Evolutionary conservation across 2,888 invertebrate genomes (phyloP).

Genomic region (Phanerotoma sp.): DNA sequence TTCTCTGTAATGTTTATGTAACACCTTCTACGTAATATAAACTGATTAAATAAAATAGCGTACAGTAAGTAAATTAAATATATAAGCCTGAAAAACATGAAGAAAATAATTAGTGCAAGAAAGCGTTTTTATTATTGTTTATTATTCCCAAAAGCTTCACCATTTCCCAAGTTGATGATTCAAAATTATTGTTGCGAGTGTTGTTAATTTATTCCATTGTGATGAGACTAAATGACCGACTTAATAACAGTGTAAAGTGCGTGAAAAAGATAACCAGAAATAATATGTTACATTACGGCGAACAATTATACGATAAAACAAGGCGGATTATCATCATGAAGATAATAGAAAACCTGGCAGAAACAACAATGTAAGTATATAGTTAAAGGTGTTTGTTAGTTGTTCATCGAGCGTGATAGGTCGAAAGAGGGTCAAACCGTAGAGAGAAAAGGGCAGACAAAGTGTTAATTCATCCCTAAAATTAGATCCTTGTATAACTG

Average conservation of each 20-base stretch:
- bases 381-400: constrained; percentile 18
- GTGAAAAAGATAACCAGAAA: neutral
- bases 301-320: constrained; percentile 1
- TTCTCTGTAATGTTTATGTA: neutral
- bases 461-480: constrained; percentile 13
- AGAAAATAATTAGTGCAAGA: too few species aligned
- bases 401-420: constrained; percentile 31
- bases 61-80: constrained; percentile 18
- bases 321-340: constrained; percentile 7
- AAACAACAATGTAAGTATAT: constrained; percentile 3
- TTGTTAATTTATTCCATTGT: too few species aligned
- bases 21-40: too few species aligned
- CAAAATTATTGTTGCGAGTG: too few species aligned
- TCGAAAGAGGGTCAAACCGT: constrained; percentile 21
- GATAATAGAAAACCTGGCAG: constrained; percentile 4
- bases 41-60: too few species aligned
- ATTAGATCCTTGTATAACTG: neutral
- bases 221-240: too few species aligned
- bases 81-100: too few species aligned
- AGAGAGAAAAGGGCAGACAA: constrained; percentile 25
- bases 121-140: too few species aligned
- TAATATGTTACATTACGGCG: too few species aligned
- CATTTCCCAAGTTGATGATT: too few species aligned
- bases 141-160: too few species aligned
- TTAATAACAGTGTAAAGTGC: neutral